Percentiles rank a stretch among this genome's conserved stretches.
Evolutionary conservation across 2,113 vertebrate genomes (phyloP).

Genomic region (Apodemus sylvaticus): DNA sequence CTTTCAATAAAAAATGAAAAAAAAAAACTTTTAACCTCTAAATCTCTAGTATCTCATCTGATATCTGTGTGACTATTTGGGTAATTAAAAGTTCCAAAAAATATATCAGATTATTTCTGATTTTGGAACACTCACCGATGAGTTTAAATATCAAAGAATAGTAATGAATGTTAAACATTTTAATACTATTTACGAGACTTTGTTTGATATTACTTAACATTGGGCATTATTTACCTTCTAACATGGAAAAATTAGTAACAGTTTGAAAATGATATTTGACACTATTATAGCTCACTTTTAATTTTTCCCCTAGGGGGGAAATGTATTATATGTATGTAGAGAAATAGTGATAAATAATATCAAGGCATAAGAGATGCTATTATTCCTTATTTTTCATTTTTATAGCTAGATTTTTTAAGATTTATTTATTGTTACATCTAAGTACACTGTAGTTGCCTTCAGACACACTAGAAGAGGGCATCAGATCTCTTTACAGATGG

Average conservation of each 20-base stretch:
- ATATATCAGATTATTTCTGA: background rate
- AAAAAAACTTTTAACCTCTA: background rate
- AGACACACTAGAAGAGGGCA: no score
- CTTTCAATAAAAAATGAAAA: background rate
- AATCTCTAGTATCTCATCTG: background rate
- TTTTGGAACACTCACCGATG: background rate
- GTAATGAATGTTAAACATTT: background rate
- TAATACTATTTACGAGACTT: background rate
- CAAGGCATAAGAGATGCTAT: background rate
- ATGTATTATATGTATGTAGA: background rate
- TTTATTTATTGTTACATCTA: no score
- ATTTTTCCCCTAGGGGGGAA: background rate
- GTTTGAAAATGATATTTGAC: slow-evolving; percentile 19
- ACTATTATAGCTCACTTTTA: background rate
- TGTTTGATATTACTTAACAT: background rate
- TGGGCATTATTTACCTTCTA: background rate
- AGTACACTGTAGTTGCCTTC: no score
- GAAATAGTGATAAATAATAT: background rate
- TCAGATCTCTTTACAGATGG: no score
- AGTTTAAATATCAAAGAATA: background rate
- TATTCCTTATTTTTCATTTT: background rate
- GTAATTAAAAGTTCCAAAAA: background rate
- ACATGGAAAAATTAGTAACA: background rate
- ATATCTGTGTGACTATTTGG: background rate
- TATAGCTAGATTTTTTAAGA: background rate